Evolutionary conservation across 2,888 invertebrate species (phyloP), one percentile per base, ranked within the genome.

Genomic region (Sphecodes monilicornis): DNA sequence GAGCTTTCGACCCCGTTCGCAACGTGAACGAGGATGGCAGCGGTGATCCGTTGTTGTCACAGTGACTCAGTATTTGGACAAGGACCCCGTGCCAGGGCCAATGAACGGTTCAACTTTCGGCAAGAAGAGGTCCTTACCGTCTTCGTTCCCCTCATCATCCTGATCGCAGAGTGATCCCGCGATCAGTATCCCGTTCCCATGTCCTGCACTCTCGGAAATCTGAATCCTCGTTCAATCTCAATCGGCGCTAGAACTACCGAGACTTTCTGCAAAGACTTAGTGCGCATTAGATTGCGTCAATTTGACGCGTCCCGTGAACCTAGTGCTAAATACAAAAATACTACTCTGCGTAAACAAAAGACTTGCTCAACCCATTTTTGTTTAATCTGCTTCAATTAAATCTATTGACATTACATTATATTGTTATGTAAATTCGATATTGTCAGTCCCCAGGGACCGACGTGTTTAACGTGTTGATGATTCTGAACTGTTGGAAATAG

Each of bases 1-100:
- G 88, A 89, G 86, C 84, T 75, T 84, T 86, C 81, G 85, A 88
- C 87, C 85, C 85, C 82, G 86, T 85, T 82, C 88, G 29, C 76
- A 87, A 84, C 85, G 86, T 77, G 80, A 85, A 86, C 77, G 83
- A 89, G 81, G 78, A 88, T 86, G 83, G 85, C 83, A 81, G 83
- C 22, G 78, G 86, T 84, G 86, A 86, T 87, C 85, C 85, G 60
- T 57, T 93, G 93, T 94, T 94, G 93, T 93, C 91, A 88, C 89
- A 93, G 92, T 94, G 94, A 94, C 93, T 94, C 94, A 93, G 92
- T 94, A 93, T 94, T 94, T 94, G 92, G 91, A 92, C 91, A 93
- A 91, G 91, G 87, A 84, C 91, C 92, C 91, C 88, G 78, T 66
- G 78, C 84, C 72, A 60, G 74, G 66, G 84, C 80, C 82, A 79